Conservation (phyloP, 2,797 vertebrate genomes). For the Melopsittacus undulatus region DNA sequence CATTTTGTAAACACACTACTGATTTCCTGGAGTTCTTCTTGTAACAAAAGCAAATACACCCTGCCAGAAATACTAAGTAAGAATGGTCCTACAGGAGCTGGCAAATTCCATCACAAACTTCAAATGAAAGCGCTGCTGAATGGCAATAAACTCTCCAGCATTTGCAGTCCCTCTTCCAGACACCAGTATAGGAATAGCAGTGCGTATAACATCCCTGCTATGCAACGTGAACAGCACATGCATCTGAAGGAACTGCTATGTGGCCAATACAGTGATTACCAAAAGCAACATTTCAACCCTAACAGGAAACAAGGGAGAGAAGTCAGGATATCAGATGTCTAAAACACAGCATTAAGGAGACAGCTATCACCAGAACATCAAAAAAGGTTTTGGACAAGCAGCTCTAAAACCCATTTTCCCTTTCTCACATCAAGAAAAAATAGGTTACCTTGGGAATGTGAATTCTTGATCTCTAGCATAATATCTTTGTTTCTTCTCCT, state of each 20-base stretch:
- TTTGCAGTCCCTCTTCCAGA: not conserved
- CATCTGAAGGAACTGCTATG: not conserved
- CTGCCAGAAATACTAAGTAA: constrained; percentile 48
- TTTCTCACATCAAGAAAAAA: not conserved
- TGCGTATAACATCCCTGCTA: not conserved
- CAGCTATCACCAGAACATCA: not conserved
- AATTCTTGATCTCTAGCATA: not conserved
- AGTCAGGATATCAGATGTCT: not conserved
- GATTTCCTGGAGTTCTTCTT: constrained; percentile 40
- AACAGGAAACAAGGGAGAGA: not conserved
- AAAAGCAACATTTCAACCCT: constrained; percentile 5
- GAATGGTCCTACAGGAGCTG: constrained; percentile 34
- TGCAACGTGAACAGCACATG: not conserved
- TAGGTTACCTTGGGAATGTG: not conserved
- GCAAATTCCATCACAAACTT: constrained; percentile 32
- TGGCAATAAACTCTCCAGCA: not conserved
- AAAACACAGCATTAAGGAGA: not conserved
- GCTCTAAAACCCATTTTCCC: not conserved
- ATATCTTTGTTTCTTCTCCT: not conserved
- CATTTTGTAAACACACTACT: constrained; percentile 42
- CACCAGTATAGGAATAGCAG: not conserved
- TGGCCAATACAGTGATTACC: not conserved
- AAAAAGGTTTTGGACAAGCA: not conserved
- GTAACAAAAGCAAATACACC: constrained; percentile 40
- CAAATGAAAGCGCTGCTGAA: not conserved